These are phyloP conservation scores for Teleiodes luculella DNA, from an alignment of 2,888 invertebrate species.

Conservation along the genomic window DNA sequence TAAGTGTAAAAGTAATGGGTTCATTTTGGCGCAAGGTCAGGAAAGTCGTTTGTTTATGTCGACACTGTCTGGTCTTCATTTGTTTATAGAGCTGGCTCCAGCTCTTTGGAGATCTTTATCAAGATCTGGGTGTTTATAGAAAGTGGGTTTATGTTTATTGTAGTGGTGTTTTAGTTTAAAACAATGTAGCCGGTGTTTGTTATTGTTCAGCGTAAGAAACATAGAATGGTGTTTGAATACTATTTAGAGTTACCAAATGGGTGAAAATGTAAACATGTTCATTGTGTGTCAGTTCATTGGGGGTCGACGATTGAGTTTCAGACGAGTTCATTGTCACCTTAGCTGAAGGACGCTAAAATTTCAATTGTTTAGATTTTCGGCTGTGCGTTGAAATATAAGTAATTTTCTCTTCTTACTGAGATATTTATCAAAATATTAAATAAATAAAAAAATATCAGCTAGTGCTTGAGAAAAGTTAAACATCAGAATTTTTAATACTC, in stretches of 20 bases:
- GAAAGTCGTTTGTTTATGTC: constrained; percentile 6
- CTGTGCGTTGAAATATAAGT: no score
- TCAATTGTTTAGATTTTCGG: no score
- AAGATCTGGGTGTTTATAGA: neutral
- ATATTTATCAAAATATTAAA: no score
- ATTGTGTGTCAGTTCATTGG: no score
- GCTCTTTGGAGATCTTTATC: neutral
- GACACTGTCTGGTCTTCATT: neutral
- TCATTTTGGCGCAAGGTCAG: constrained; percentile 7
- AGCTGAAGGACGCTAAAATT: no score
- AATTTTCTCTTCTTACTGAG: no score
- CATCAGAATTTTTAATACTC: no score
- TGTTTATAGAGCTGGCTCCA: neutral
- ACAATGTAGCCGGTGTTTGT: neutral
- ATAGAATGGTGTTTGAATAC: neutral
- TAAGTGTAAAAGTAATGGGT: constrained; percentile 3
- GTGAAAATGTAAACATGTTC: no score
- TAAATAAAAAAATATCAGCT: no score
- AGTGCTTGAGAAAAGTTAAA: no score
- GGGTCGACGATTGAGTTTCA: no score
- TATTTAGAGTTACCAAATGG: neutral
- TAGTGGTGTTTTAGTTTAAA: neutral
- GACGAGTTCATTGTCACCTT: neutral
- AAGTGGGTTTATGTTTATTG: neutral
- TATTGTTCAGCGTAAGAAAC: neutral